Evolutionary conservation across 2,888 invertebrate species (phyloP), one percentile per base, ranked within the genome.

Genomic region (Bombylius major): DNA sequence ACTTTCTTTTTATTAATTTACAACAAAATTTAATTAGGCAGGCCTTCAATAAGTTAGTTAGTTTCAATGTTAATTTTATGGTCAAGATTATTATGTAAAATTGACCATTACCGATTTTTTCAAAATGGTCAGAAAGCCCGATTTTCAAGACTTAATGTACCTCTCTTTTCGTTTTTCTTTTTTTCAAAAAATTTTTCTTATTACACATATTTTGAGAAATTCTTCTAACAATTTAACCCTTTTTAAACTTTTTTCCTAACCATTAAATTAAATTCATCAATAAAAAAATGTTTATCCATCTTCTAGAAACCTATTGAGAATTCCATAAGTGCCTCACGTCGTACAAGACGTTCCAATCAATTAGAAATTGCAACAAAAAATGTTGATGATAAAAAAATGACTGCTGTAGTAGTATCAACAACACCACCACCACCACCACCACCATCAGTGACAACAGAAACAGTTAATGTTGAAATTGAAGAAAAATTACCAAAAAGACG

Each of bases 401-500:
- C 36, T n/a, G 36, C 23, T 23, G 47, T n/a, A 12, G 51, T n/a
- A n/a, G n/a, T n/a, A n/a, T n/a, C 34, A 34, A 36, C 14, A 53
- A 51, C 58, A 56, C 58, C 54, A 54, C 57, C 60, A 54, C 55
- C 62, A 54, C 53, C 59, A 56, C 44, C 57, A 58, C 36, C 58
- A 60, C 13, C 53, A 58, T 39, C 56, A 56, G 50, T 54, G 39
- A 14, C 58, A 52, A 49, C 34, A 45, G 33, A 44, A 51, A 39
- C 12, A 8, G n/a, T n/a, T 42, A 34, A 13, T 36, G 32, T 42
- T 50, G 23, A 23, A 23, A 23, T 3, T 23, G 23, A 23, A 44
- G 55, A 55, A 32, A 51, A 47, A 34, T 56, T 55, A 4, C 47
- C 42, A 0, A 60, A 62, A 56, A 62, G 67, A 51, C 63, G 67